These are phyloP conservation scores for Epirrhoe alternata DNA, from an alignment of 2,888 invertebrate species.

Conservation along the genomic window DNA sequence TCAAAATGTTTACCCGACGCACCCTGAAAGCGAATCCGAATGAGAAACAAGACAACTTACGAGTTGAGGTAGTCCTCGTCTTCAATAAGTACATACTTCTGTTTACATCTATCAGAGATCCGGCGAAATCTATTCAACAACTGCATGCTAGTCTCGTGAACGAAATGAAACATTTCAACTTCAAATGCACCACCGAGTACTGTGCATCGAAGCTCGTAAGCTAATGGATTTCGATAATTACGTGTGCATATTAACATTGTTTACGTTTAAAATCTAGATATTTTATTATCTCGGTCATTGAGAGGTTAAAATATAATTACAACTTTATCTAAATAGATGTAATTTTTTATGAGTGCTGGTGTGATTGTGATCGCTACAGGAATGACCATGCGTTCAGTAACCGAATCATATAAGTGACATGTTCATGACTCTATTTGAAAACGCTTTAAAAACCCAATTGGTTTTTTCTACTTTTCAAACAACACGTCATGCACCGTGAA, in stretches of 20 bases:
- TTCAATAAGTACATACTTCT: conserved; percentile 26
- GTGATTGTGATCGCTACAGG: conserved; percentile 8
- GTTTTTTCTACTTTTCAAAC: conserved; percentile 1
- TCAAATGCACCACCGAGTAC: background rate
- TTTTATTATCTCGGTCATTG: conserved; percentile 41
- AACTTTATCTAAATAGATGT: conserved; percentile 38
- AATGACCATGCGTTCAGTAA: conserved; percentile 6
- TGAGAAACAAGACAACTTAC: conserved; percentile 35
- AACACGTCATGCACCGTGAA: conserved; percentile 7
- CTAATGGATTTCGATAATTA: conserved; percentile 45
- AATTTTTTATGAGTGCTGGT: conserved; percentile 34
- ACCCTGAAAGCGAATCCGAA: conserved; percentile 46
- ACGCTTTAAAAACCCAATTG: background rate
- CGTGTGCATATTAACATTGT: conserved; percentile 57
- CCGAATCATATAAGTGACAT: background rate
- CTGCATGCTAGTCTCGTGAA: conserved; percentile 31
- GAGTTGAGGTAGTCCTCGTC: conserved; percentile 28
- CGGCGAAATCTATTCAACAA: conserved; percentile 27
- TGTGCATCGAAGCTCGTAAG: conserved; percentile 19
- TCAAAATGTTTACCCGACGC: conserved; percentile 49
- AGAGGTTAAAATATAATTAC: conserved; percentile 43
- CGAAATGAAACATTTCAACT: conserved; percentile 30
- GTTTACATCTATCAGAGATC: conserved; percentile 19
- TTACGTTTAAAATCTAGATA: conserved; percentile 51
- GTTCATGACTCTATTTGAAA: background rate